A percentile compares a stretch with the other conserved stretches of the same genome.
These are phyloP conservation scores for Equus przewalskii DNA, from an alignment of 2,113 vertebrate genomes.

Conservation along the genomic window DNA sequence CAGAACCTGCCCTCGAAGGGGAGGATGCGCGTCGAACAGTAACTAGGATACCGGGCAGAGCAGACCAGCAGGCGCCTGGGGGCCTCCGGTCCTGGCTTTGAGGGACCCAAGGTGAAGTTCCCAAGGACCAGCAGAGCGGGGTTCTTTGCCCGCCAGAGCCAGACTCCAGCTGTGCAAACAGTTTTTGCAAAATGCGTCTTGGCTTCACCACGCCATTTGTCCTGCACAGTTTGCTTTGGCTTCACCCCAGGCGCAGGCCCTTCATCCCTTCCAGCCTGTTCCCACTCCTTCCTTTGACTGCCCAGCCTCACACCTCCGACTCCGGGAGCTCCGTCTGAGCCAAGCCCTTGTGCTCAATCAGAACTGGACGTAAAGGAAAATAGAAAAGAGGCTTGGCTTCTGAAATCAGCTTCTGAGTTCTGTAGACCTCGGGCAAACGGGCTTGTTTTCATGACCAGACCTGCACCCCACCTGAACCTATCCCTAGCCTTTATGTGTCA, in stretches of 20 bases:
- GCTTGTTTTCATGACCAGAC: background rate
- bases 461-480: background rate
- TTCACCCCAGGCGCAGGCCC: constrained; percentile 67
- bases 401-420: background rate
- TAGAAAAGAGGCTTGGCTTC: background rate
- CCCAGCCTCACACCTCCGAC: constrained; percentile 11
- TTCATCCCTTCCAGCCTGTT: constrained; percentile 6
- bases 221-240: constrained; percentile 80
- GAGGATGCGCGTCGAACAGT: background rate
- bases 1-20: background rate
- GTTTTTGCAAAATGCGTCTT: constrained; percentile 66
- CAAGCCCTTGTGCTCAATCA: background rate
- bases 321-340: background rate
- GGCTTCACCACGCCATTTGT: constrained; percentile 71
- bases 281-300: constrained; percentile 50
- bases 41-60: constrained; percentile 60
- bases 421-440: background rate
- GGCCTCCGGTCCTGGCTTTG: constrained; percentile 51
- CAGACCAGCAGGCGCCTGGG: constrained; percentile 37
- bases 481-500: background rate
- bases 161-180: constrained; percentile 81
- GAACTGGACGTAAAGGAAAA: constrained; percentile 26
- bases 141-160: constrained; percentile 40
- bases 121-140: constrained; percentile 65
- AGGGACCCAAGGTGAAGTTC: constrained; percentile 61